phyloP scores from a whole-genome alignment of 2,797 vertebrate genomes.

The Crenuchus spilurus region DNA sequence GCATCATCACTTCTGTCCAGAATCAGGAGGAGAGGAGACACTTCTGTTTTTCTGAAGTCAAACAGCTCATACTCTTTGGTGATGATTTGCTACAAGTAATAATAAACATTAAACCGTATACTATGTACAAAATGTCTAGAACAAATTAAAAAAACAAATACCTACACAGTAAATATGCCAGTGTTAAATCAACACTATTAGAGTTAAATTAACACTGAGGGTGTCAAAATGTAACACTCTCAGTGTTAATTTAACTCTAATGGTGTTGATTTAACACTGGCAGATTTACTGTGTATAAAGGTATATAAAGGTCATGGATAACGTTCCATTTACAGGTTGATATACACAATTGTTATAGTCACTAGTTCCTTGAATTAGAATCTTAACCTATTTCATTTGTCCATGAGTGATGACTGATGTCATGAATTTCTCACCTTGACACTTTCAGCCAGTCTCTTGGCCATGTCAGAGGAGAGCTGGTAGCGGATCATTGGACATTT shows the following conservation, averaged over 20 bases:
- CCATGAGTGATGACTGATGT: neutral
- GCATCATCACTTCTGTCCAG: slow-evolving; percentile 92
- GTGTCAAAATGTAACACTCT: no score
- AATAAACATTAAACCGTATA: neutral
- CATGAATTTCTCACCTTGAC: slow-evolving; percentile 93
- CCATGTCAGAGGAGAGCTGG: slow-evolving; percentile 90
- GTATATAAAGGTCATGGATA: neutral
- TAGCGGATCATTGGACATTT: slow-evolving; percentile 98
- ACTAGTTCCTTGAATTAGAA: no score
- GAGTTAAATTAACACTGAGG: no score
- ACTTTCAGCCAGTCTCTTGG: slow-evolving; percentile 88
- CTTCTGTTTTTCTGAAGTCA: slow-evolving; percentile 94
- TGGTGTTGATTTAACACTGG: no score
- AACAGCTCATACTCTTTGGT: slow-evolving; percentile 97
- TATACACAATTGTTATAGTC: no score
- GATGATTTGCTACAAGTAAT: slow-evolving; percentile 88
- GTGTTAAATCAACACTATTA: no score
- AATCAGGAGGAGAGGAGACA: slow-evolving; percentile 91
- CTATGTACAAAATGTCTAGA: neutral
- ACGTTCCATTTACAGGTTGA: neutral
- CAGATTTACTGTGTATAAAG: no score
- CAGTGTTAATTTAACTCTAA: no score
- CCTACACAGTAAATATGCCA: no score
- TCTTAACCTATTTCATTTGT: neutral
- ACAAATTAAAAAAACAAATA: neutral